Conservation (phyloP, 64 coral and sea anemone genomes). For the Stichodactyla mertensii region DNA sequence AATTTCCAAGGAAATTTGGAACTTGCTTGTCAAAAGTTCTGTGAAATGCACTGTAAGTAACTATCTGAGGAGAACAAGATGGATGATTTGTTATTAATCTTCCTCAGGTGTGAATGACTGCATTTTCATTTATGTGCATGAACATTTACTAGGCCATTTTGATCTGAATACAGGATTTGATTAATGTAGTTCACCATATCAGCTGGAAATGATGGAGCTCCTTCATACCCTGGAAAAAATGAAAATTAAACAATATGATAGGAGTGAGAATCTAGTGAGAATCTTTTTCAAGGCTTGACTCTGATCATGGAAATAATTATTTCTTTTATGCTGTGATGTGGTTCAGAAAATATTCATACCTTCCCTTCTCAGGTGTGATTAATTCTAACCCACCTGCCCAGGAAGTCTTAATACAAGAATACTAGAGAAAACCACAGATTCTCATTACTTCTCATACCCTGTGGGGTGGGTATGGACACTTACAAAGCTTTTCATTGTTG, state of each 20-base stretch:
- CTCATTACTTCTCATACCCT: no score
- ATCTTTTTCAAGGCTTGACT: no score
- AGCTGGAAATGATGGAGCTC: slow-evolving; percentile 60
- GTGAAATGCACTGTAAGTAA: neutral
- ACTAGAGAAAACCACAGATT: no score
- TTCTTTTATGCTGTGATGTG: neutral
- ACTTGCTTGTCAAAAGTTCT: no score
- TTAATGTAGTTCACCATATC: slow-evolving; percentile 80
- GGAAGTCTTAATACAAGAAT: no score
- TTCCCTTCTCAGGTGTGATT: no score
- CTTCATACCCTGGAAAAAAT: slow-evolving; percentile 73
- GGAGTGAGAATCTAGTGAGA: no score
- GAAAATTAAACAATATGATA: neutral
- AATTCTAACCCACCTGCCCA: no score
- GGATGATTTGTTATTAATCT: neutral
- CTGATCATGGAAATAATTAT: no score
- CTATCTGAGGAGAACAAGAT: neutral
- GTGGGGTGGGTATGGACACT: no score
- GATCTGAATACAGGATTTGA: slow-evolving; percentile 3
- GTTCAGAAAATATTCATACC: neutral
- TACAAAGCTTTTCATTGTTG: no score
- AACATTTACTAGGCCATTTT: neutral
- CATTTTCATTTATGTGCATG: neutral
- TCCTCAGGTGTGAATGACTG: neutral
- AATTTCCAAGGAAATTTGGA: no score